A percentile compares a stretch with the other conserved stretches of the same genome.
Evolutionary conservation across 2,888 invertebrate genomes (phyloP).

Genomic region (Germaria angustata): DNA sequence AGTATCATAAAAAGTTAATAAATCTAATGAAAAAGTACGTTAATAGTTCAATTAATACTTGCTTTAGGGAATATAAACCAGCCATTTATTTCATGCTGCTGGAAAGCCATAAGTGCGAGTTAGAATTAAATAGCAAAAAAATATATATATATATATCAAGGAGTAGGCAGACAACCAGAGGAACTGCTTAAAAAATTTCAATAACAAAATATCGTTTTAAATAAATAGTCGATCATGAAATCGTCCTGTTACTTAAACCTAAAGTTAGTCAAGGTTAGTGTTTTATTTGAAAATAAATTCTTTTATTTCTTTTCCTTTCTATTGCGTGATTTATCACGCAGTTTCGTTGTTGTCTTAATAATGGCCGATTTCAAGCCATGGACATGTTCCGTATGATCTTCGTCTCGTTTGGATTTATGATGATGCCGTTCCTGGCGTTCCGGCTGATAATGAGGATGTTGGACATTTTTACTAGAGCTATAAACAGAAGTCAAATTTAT

Average conservation of each 20-base stretch:
- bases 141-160: too few relatives aligned
- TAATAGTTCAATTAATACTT: constrained; percentile 63
- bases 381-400: constrained; percentile 51
- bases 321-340: constrained; percentile 56
- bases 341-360: constrained; percentile 61
- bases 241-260: background rate
- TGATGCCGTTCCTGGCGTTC: constrained; percentile 18
- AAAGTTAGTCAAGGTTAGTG: constrained; percentile 28
- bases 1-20: constrained; percentile 63
- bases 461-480: constrained; percentile 77
- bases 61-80: constrained; percentile 25
- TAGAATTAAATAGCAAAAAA: constrained; percentile 48
- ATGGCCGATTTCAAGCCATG: constrained; percentile 63
- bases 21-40: constrained; percentile 44
- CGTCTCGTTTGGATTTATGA: constrained; percentile 75
- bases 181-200: constrained; percentile 46
- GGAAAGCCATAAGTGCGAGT: constrained; percentile 58
- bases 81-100: background rate
- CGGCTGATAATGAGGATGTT: constrained; percentile 57
- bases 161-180: constrained; percentile 51
- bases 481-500: constrained; percentile 1
- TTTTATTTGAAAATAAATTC: constrained; percentile 11
- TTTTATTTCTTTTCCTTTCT: constrained; percentile 58
- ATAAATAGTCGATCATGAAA: constrained; percentile 4
- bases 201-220: constrained; percentile 1